These are phyloP conservation scores for Fopius arisanus DNA, from an alignment of 1,140 invertebrate species.

Conservation along the genomic window DNA sequence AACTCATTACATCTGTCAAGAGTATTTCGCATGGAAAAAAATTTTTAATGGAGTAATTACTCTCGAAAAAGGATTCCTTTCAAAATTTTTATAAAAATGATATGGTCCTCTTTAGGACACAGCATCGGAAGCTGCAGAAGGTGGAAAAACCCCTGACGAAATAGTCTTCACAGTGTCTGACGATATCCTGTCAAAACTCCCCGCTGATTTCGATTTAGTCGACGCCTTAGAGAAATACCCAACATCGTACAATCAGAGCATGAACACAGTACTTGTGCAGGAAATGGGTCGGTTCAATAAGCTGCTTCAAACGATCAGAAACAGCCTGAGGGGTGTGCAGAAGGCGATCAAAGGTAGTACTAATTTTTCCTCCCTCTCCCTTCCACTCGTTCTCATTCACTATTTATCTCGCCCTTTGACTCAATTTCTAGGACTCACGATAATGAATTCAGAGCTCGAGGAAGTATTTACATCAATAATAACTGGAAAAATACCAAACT, in stretches of 20 bases:
- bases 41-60: too few species aligned
- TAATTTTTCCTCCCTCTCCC: conserved; percentile 1
- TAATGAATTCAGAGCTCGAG: conserved; percentile 87
- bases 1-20: too few species aligned
- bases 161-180: conserved; percentile 75
- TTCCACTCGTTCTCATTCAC: background rate
- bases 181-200: conserved; percentile 79
- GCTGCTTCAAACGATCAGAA: conserved; percentile 77
- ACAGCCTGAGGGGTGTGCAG: conserved; percentile 79
- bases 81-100: too few species aligned
- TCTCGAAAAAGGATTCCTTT: too few species aligned
- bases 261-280: conserved; percentile 95
- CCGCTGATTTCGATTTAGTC: conserved; percentile 77
- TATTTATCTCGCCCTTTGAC: conserved; percentile 29
- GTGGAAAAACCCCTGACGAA: conserved; percentile 71
- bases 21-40: too few species aligned
- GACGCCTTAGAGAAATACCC: conserved; percentile 77
- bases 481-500: conserved; percentile 81
- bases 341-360: conserved; percentile 86
- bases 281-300: conserved; percentile 92
- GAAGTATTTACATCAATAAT: conserved; percentile 86
- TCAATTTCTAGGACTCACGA: conserved; percentile 72
- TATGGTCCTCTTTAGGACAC: conserved; percentile 54
- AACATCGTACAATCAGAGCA: conserved; percentile 83
- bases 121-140: conserved; percentile 56